phyloP scores from a whole-genome alignment of 2,797 vertebrate genomes.

The Tenualosa ilisha region DNA sequence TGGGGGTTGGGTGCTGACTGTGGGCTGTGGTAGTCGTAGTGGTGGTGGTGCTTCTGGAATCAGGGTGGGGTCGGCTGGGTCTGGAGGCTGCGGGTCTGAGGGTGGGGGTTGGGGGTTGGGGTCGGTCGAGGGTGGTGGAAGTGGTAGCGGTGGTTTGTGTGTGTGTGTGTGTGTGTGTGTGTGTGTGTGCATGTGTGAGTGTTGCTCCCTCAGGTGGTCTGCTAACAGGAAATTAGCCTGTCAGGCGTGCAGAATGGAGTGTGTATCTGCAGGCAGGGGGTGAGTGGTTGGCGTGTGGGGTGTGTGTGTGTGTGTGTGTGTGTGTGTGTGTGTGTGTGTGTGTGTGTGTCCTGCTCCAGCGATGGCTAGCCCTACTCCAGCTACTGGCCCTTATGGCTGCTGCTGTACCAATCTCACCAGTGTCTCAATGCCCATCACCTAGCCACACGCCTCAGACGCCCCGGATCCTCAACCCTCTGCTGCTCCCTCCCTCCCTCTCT shows the following conservation, averaged over 20 bases:
- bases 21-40: not conserved
- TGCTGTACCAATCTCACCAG: not conserved
- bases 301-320: not conserved
- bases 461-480: not conserved
- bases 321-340: not conserved
- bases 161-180: not conserved
- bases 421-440: not conserved
- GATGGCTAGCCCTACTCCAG: not conserved
- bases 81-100: not conserved
- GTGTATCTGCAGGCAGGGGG: not conserved
- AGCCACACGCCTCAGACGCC: not conserved
- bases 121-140: no score
- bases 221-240: conserved; percentile 23
- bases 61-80: not conserved
- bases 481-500: no score
- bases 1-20: not conserved
- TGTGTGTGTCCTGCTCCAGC: not conserved
- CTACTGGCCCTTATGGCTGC: not conserved
- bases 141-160: not conserved
- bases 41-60: not conserved
- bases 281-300: not conserved
- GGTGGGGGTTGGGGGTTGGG: not conserved
- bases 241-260: not conserved
- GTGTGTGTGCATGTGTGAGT: not conserved
- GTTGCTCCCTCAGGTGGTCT: conserved; percentile 25